Conservation (phyloP, 1,140 invertebrate species). For the Diabrotica virgifera region DNA sequence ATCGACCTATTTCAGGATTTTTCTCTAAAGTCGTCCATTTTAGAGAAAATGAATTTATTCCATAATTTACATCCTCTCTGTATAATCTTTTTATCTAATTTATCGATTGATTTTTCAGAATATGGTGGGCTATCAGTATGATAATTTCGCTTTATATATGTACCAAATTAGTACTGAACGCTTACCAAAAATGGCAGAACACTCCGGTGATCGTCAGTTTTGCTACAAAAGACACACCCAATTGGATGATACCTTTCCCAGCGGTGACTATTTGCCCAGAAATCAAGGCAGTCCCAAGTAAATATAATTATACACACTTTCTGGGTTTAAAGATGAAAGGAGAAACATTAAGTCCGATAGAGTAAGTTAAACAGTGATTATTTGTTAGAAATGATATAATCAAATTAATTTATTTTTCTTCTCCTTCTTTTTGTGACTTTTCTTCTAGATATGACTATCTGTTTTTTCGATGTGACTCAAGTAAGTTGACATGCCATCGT, state of each 20-base stretch:
- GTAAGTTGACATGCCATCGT: too few relatives aligned
- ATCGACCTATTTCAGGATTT: too few relatives aligned
- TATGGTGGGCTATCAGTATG: constrained; percentile 10
- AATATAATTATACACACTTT: constrained; percentile 26
- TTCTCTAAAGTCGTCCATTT: too few relatives aligned
- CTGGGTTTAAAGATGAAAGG: background rate
- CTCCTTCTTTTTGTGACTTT: too few relatives aligned
- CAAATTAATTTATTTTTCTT: too few relatives aligned
- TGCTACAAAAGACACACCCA: constrained; percentile 49
- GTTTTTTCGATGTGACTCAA: too few relatives aligned
- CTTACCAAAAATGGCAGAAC: constrained; percentile 49
- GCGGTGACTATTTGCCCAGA: constrained; percentile 53
- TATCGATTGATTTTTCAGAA: constrained; percentile 4
- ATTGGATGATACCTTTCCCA: constrained; percentile 54
- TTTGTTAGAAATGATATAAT: too few relatives aligned
- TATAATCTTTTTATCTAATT: background rate
- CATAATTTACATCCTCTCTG: too few relatives aligned
- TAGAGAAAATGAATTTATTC: too few relatives aligned
- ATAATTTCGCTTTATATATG: background rate
- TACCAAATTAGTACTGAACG: constrained; percentile 4
- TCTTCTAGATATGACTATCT: too few relatives aligned
- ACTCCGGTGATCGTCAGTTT: constrained; percentile 56
- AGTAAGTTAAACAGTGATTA: background rate
- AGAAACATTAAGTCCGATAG: background rate
- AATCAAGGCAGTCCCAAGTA: constrained; percentile 34